Conservation (phyloP, 2,888 invertebrate genomes). For the Amphipyra tragopoginis region DNA sequence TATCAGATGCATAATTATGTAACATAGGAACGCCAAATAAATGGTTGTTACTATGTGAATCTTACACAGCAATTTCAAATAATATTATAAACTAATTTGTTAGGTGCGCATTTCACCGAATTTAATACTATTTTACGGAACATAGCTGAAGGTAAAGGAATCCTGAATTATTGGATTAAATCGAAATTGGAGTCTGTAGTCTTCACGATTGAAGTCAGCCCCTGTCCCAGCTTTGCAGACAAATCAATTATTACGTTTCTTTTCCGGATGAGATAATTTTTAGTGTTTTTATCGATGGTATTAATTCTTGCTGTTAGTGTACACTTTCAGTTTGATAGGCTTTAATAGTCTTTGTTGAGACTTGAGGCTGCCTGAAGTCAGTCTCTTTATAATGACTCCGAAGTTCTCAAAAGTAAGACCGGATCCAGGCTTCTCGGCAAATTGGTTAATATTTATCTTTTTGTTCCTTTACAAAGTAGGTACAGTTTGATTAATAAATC, state of each 20-base stretch:
- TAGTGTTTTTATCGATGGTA: no score
- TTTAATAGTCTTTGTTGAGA: no score
- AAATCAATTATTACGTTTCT: constrained; percentile 37
- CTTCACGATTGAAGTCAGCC: constrained; percentile 48
- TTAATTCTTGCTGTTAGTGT: no score
- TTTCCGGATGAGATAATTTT: constrained; percentile 5
- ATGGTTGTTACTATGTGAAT: not conserved
- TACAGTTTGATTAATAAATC: constrained; percentile 24
- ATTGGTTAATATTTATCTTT: constrained; percentile 3
- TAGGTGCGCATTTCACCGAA: constrained; percentile 32
- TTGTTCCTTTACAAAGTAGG: constrained; percentile 7
- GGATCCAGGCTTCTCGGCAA: not conserved
- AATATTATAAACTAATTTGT: constrained; percentile 38
- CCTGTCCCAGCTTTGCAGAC: constrained; percentile 33
- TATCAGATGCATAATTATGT: no score
- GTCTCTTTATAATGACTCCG: no score
- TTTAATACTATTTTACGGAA: constrained; percentile 47
- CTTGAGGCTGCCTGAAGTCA: no score
- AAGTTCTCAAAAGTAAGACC: not conserved
- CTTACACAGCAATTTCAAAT: constrained; percentile 26
- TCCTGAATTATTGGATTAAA: constrained; percentile 51
- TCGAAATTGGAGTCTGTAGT: constrained; percentile 55
- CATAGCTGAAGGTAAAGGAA: constrained; percentile 42
- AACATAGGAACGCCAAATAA: not conserved
- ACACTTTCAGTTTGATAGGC: no score